phyloP scores from a whole-genome alignment of 2,113 vertebrate species.

The Pogonocichla stellata region DNA sequence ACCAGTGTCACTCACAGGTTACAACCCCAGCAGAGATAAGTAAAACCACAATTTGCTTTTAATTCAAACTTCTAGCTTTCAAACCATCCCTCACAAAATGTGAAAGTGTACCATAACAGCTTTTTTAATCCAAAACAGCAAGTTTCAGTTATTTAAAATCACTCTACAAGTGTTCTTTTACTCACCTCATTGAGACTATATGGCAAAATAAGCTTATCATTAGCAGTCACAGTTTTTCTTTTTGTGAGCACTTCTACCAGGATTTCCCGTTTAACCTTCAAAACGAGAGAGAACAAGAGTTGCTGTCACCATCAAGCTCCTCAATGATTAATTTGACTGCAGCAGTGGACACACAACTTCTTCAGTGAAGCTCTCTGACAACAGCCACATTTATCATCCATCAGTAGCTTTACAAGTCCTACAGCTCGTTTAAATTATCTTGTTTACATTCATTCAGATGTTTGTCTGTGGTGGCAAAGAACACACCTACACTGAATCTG shows the following conservation, averaged over 20 bases:
- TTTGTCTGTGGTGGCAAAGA: neutral
- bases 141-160: neutral
- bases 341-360: neutral
- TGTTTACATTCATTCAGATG: neutral
- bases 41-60: neutral
- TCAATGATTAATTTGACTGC: neutral
- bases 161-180: neutral
- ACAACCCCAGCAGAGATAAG: neutral
- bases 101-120: neutral
- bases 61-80: neutral
- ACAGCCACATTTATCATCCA: neutral
- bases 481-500: neutral
- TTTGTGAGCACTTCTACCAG: constrained; percentile 95
- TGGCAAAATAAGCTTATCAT: constrained; percentile 95
- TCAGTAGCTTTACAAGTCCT: neutral
- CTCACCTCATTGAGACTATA: constrained; percentile 94
- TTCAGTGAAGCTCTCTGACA: neutral
- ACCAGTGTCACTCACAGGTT: neutral
- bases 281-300: neutral
- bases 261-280: constrained; percentile 91
- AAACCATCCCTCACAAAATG: neutral
- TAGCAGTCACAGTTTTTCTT: constrained; percentile 95
- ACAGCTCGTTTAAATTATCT: neutral
- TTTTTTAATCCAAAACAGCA: neutral
- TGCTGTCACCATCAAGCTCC: neutral